phyloP scores from a whole-genome alignment of 2,888 invertebrate species.

The Cryptops parisi region DNA sequence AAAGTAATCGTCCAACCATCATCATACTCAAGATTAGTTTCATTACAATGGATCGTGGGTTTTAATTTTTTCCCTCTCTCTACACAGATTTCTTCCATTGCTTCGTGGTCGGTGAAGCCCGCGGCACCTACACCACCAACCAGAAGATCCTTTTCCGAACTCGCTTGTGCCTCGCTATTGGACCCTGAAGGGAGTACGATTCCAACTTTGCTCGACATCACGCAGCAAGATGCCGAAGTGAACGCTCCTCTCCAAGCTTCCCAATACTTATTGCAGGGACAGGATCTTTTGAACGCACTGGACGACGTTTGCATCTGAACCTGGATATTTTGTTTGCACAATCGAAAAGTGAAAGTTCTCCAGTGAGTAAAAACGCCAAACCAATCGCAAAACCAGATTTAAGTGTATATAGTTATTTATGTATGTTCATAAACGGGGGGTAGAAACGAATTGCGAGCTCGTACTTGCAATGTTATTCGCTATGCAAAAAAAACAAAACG shows the following conservation, averaged over 20 bases:
- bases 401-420: too few species aligned
- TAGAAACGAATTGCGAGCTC: too few species aligned
- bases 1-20: conserved; percentile 9
- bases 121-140: conserved; percentile 28
- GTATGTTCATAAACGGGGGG: too few species aligned
- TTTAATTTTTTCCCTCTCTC: too few species aligned
- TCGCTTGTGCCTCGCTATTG: conserved; percentile 1
- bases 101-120: conserved; percentile 27
- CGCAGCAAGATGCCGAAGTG: conserved; percentile 40
- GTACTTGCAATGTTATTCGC: too few species aligned
- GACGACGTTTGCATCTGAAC: too few species aligned
- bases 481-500: too few species aligned
- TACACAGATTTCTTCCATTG: conserved; percentile 23
- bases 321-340: too few species aligned
- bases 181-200: conserved; percentile 13
- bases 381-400: too few species aligned
- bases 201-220: conserved; percentile 33
- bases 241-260: conserved; percentile 37
- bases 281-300: conserved; percentile 38
- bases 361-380: too few species aligned
- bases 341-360: too few species aligned
- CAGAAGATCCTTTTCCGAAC: conserved; percentile 21
- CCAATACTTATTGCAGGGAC: conserved; percentile 35
- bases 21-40: not conserved
- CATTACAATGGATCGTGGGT: not conserved